Conservation (phyloP, 2,888 invertebrate genomes). For the Exephanes ischioxanthus region DNA sequence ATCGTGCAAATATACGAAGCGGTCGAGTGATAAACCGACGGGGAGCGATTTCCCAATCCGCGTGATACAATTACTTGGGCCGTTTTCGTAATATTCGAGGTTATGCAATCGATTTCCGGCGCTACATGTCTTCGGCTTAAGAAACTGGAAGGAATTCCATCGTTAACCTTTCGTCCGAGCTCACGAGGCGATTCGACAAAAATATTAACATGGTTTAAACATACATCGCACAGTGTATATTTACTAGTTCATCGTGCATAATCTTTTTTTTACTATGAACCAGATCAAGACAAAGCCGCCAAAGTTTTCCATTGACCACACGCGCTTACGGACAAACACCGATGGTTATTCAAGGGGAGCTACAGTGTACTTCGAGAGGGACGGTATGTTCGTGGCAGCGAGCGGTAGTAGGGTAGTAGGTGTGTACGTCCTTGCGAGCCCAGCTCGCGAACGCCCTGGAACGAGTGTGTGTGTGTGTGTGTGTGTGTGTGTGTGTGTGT, state of each 20-base stretch:
- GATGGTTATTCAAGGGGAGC: conserved; percentile 16
- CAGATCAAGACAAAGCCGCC: neutral
- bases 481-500: too few species aligned
- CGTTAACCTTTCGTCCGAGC: too few species aligned
- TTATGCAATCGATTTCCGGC: neutral
- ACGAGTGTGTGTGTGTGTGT: too few species aligned
- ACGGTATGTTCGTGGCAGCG: conserved; percentile 9
- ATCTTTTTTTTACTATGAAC: neutral
- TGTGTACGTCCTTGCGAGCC: conserved; percentile 23
- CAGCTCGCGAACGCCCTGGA: conserved; percentile 18
- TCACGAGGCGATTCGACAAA: too few species aligned
- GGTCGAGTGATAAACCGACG: conserved; percentile 1
- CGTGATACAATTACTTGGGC: neutral
- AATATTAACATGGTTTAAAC: neutral
- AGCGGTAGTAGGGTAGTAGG: neutral
- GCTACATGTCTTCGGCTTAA: too few species aligned
- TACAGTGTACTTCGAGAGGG: conserved; percentile 14
- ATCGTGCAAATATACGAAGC: conserved; percentile 42
- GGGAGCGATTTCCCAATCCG: neutral
- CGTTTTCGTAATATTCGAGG: neutral
- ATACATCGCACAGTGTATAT: neutral
- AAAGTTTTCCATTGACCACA: neutral
- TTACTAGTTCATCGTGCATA: neutral
- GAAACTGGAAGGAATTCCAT: too few species aligned
- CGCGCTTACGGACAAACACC: neutral